These are phyloP conservation scores for Lagopus muta DNA, from an alignment of 2,113 vertebrate genomes.

Conservation along the genomic window DNA sequence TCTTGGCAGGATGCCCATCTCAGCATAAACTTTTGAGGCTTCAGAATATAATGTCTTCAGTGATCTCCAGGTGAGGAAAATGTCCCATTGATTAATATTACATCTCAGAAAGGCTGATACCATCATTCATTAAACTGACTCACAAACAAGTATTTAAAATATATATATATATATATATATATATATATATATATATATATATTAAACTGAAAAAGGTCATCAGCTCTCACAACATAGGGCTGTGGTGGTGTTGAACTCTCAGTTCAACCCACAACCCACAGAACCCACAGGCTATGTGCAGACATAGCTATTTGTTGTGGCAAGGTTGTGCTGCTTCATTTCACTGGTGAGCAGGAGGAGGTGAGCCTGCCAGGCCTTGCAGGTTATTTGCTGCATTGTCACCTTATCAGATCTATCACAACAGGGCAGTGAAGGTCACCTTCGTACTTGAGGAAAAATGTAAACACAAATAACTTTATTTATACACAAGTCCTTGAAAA, in stretches of 20 bases:
- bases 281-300: neutral
- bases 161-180: too few species aligned
- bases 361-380: neutral
- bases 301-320: neutral
- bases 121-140: neutral
- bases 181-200: neutral
- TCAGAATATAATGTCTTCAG: neutral
- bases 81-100: neutral
- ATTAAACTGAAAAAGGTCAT: neutral
- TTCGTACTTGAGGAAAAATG: neutral
- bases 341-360: neutral
- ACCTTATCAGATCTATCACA: neutral
- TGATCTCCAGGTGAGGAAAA: neutral
- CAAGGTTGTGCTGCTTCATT: neutral
- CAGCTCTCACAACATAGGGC: neutral
- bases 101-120: neutral
- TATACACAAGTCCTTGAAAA: neutral
- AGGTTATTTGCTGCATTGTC: neutral
- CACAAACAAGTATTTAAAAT: neutral
- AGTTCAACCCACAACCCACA: neutral
- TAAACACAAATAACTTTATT: neutral
- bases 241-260: neutral
- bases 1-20: neutral
- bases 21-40: neutral
- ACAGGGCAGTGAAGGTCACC: neutral